These are phyloP conservation scores for Elegia similella DNA, from an alignment of 2,888 invertebrate species.

Conservation along the genomic window DNA sequence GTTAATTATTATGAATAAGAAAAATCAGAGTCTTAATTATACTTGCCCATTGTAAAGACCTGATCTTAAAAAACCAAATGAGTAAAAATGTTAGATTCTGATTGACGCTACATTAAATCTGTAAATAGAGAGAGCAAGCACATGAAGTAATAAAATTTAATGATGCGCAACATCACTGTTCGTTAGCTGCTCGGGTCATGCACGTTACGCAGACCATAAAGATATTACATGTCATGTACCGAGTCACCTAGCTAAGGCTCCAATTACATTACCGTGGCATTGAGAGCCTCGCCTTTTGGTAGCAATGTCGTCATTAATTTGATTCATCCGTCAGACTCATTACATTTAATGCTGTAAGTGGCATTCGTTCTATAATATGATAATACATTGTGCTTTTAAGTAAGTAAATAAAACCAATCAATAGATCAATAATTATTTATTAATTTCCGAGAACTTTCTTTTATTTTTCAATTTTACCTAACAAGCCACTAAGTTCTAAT, in stretches of 20 bases:
- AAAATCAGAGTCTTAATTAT: no score
- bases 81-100: not conserved
- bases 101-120: no score
- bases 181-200: constrained; percentile 9
- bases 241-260: constrained; percentile 38
- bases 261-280: constrained; percentile 34
- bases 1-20: no score
- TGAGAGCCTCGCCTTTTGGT: constrained; percentile 31
- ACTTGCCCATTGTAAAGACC: no score
- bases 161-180: constrained; percentile 22
- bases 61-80: no score
- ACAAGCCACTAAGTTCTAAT: no score
- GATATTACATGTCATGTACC: constrained; percentile 22
- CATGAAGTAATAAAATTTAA: constrained; percentile 22
- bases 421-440: no score
- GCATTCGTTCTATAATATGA: not conserved
- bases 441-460: no score
- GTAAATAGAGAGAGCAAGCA: not conserved
- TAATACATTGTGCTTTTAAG: no score
- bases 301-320: constrained; percentile 31
- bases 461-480: no score
- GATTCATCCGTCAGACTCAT: constrained; percentile 24
- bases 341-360: not conserved
- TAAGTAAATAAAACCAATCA: no score
- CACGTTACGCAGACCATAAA: not conserved